Evolutionary conservation across 1,140 invertebrate genomes (phyloP).

Genomic region (Drosophila eugracilis): DNA sequence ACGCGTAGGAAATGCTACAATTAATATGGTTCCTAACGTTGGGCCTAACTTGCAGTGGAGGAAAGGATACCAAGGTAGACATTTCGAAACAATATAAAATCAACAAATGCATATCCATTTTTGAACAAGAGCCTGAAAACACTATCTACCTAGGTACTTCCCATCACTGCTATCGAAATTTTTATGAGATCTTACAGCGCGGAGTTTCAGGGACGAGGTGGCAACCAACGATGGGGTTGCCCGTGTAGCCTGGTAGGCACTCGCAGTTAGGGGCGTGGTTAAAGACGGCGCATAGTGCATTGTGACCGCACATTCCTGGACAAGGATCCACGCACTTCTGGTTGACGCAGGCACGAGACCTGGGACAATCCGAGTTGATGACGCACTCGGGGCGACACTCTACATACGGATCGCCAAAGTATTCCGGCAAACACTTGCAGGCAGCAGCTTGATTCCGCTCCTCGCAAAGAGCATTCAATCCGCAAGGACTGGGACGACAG

Average conservation of each 20-base stretch:
- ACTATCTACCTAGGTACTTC: slow-evolving; percentile 11
- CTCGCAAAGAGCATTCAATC: slow-evolving; percentile 92
- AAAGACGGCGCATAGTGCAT: slow-evolving; percentile 92
- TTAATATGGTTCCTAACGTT: slow-evolving; percentile 78
- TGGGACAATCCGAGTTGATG: slow-evolving; percentile 91
- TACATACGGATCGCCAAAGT: slow-evolving; percentile 89
- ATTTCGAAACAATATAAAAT: too few relatives aligned
- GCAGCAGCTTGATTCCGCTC: slow-evolving; percentile 89
- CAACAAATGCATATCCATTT: too few relatives aligned
- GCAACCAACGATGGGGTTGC: slow-evolving; percentile 90
- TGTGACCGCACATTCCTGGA: slow-evolving; percentile 91
- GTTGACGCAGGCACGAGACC: slow-evolving; percentile 91
- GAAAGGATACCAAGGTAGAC: not conserved
- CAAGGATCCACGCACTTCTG: slow-evolving; percentile 94
- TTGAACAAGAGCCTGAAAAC: too few relatives aligned
- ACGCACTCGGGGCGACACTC: slow-evolving; percentile 92
- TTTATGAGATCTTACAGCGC: slow-evolving; percentile 54
- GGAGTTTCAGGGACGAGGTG: slow-evolving; percentile 71
- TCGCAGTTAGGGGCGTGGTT: slow-evolving; percentile 93
- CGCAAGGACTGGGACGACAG: slow-evolving; percentile 90
- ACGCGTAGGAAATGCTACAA: slow-evolving; percentile 16
- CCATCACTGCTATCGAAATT: slow-evolving; percentile 5
- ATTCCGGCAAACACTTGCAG: slow-evolving; percentile 89
- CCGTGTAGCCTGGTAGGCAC: slow-evolving; percentile 90
- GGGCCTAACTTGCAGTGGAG: slow-evolving; percentile 32